These are phyloP conservation scores for Hexactinellida sp. DNA, from an alignment of 37 sponge, comb jelly and placozoan species.

Conservation along the genomic window DNA sequence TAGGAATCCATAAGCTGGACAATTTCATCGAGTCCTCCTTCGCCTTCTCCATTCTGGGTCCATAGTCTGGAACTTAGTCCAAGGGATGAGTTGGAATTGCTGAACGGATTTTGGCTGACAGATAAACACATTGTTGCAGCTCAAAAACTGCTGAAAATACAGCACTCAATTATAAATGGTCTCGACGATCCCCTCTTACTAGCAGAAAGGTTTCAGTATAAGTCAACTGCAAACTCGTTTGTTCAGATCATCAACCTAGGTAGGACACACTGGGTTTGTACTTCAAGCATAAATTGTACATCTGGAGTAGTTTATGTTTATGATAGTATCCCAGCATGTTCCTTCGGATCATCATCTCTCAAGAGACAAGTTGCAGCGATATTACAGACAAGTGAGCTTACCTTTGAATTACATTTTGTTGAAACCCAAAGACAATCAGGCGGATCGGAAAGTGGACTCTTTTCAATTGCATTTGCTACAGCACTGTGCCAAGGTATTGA, in stretches of 20 bases:
- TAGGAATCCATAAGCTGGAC: not conserved
- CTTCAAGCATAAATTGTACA: slow-evolving; percentile 12
- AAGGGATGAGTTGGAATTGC: not conserved
- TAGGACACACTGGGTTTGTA: slow-evolving; percentile 26
- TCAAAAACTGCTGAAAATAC: slow-evolving; percentile 9
- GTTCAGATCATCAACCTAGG: slow-evolving; percentile 24
- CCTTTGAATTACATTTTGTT: slow-evolving; percentile 12
- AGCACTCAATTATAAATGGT: slow-evolving; percentile 20
- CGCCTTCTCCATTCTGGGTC: not conserved
- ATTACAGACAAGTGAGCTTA: not conserved
- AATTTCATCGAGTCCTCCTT: not conserved
- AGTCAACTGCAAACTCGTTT: slow-evolving; percentile 14
- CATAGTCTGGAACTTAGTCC: not conserved
- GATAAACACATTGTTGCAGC: slow-evolving; percentile 16
- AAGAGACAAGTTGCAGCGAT: slow-evolving; percentile 23
- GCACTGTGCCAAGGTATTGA: not conserved
- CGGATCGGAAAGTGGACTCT: not conserved
- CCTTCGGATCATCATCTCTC: slow-evolving; percentile 18
- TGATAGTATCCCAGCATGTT: slow-evolving; percentile 21
- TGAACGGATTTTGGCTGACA: slow-evolving; percentile 20
- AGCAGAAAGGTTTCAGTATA: slow-evolving; percentile 6
- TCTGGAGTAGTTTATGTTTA: slow-evolving; percentile 16
- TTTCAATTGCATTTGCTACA: not conserved
- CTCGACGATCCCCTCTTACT: slow-evolving; percentile 25
- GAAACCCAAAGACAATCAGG: slow-evolving; percentile 14